Base-by-base conservation (phyloP, 2,113 vertebrate species). In the Alethe castanea region DNA sequence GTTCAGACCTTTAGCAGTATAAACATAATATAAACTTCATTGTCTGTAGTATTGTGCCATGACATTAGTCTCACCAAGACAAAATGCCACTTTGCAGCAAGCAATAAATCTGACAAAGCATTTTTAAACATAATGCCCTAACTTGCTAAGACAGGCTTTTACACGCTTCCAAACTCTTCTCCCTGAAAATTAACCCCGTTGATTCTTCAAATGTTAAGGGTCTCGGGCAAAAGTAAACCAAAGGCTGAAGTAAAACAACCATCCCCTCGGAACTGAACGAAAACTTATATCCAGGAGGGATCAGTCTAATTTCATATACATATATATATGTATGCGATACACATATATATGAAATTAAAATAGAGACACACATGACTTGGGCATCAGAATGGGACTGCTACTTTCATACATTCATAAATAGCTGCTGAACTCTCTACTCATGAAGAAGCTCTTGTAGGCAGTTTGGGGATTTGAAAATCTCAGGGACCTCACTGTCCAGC, bases 371-470 rank as follows among this genome's bases (percentile, higher is more conserved):
- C 95, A 95, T 59, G 98, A 97, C 96, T 95, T 92, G 94, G 97
- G 96, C 97, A 97, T 96, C 97, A 97, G 97, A 96, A 97, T 95
- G 96, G 97, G 97, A 97, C 96, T 96, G 97, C 97, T 98, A 97
- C 97, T 98, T 98, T 97, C 97, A 97, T 98, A 98, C 98, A 98
- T 98, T 98, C 98, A 96, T 94, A 98, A 98, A 98, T 98, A 98
- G 96, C 91, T 96, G 91, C 94, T 97, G 97, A 98, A 98, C 97
- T 98, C 93, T 98, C 98, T 99, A 99, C 98, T 99, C 99, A 69
- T 99, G 99, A 97, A 99, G 99, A 97, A 99, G 99, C 98, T 99
- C 99, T 98, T 99, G 99, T 95, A 99, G 99, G 98, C 99, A 99
- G 98, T 99, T 99, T 85, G 99, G 99, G 95, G 99, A 99, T 98